These are phyloP conservation scores for Pseudococcus longispinus DNA, from an alignment of 2,888 invertebrate genomes.

Conservation along the genomic window DNA sequence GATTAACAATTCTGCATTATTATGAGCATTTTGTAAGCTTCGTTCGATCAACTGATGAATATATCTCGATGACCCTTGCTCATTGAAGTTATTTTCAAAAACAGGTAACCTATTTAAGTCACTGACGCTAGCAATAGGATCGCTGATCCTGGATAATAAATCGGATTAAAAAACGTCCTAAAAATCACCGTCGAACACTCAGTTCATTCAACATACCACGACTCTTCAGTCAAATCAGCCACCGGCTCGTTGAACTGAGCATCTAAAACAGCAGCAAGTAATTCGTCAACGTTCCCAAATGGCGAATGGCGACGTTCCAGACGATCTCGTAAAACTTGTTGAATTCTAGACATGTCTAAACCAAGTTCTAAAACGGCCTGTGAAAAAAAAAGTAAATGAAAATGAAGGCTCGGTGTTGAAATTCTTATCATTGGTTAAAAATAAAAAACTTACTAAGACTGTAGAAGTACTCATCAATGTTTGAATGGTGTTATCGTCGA, in stretches of 20 bases:
- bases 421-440: background rate
- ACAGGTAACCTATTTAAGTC: background rate
- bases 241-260: constrained; percentile 71
- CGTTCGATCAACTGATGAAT: constrained; percentile 29
- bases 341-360: constrained; percentile 68
- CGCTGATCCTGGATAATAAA: background rate
- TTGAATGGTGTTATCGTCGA: constrained; percentile 42
- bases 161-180: background rate
- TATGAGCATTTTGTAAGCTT: constrained; percentile 11
- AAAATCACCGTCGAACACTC: background rate
- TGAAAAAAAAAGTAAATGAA: background rate
- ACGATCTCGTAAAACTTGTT: constrained; percentile 68
- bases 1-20: constrained; percentile 6
- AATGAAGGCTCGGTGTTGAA: background rate
- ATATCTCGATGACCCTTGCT: constrained; percentile 20
- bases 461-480: constrained; percentile 47
- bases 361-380: constrained; percentile 70
- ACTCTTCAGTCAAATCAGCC: constrained; percentile 58
- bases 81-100: constrained; percentile 7
- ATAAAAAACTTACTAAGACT: constrained; percentile 34
- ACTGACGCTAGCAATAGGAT: constrained; percentile 4
- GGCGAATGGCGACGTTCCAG: constrained; percentile 69
- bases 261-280: constrained; percentile 66
- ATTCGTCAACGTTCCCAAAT: constrained; percentile 72
- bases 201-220: constrained; percentile 55